These are phyloP conservation scores for Malthinus seriepunctatus DNA, from an alignment of 2,888 invertebrate genomes.

Conservation along the genomic window DNA sequence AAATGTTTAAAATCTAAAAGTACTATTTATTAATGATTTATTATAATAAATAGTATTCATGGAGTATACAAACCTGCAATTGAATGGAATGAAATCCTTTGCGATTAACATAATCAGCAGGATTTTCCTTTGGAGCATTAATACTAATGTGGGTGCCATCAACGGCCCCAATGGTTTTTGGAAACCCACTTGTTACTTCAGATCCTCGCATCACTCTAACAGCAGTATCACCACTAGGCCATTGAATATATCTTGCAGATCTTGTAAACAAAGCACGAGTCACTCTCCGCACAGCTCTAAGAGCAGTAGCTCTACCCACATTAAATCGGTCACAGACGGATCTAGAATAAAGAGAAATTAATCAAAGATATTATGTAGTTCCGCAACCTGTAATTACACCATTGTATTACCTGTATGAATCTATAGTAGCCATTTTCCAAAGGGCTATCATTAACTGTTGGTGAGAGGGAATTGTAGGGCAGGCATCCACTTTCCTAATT, in stretches of 20 bases:
- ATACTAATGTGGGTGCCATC: constrained; percentile 33
- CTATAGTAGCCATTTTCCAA: constrained; percentile 30
- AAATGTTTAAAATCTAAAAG: too few species aligned
- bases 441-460: constrained; percentile 24
- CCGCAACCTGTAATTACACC: too few species aligned
- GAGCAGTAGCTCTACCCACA: constrained; percentile 32
- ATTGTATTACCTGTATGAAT: constrained; percentile 32
- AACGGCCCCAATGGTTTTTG: constrained; percentile 30
- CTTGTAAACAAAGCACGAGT: constrained; percentile 18
- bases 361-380: too few species aligned
- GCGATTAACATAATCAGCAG: constrained; percentile 22
- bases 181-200: constrained; percentile 25
- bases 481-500: constrained; percentile 8
- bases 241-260: constrained; percentile 29
- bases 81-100: constrained; percentile 31
- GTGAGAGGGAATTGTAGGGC: constrained; percentile 16
- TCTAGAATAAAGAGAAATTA: too few species aligned
- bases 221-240: constrained; percentile 28
- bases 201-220: constrained; percentile 12
- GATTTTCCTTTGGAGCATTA: constrained; percentile 22
- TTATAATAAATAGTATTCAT: too few species aligned
- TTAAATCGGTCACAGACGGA: constrained; percentile 33
- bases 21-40: too few species aligned
- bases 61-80: constrained; percentile 24
- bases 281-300: constrained; percentile 30